Base-by-base conservation (phyloP, 2,888 invertebrate species). In the Idaea dimidiata region DNA sequence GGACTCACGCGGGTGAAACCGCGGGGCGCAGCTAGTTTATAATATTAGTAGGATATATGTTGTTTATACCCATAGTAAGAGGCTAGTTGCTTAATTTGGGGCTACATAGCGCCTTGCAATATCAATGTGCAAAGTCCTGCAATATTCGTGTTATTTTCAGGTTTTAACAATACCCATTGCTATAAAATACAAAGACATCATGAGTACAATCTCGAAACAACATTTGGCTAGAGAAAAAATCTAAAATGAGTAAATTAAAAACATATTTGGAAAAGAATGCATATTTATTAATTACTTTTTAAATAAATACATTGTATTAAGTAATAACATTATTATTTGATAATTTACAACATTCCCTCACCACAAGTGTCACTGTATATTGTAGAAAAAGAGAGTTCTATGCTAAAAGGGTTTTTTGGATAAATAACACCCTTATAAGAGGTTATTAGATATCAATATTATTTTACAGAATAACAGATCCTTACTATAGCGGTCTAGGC, bases 261-360 rank as follows among this genome's bases (percentile, higher is more conserved):
- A 55, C 65, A 58, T 24, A 64, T 71, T 65, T n/a, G 56, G 70
- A 80, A 87, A 88, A 86, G 82, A 84, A 84, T 84, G 83, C 80
- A 84, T 86, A 82, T 86, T 88, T 87, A 87, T 70, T 89, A 6
- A 43, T 43, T 43, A 80, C 74, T 82, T 81, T 86, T 87, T 88
- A 81, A 84, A 87, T 87, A 88, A 88, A 88, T 86, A 88, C 72
- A 83, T 77, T 79, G 24, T 24, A 24, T 3, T 43, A 8, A 3
- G 77, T 77, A 82, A 83, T 83, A 86, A 84, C 83, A 75, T 69
- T 57, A 79, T 76, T 71, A 71, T 71, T 80, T 83, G 81, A 83
- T 83, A 83, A 82, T 86, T 81, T 84, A 86, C 81, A 88, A 87
- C 84, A 82, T 77, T 87, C 89, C 88, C 73, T 83, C 87, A 88